Evolutionary conservation across 2,888 invertebrate genomes (phyloP).

Genomic region (Liopterus haemorrhoidalis): DNA sequence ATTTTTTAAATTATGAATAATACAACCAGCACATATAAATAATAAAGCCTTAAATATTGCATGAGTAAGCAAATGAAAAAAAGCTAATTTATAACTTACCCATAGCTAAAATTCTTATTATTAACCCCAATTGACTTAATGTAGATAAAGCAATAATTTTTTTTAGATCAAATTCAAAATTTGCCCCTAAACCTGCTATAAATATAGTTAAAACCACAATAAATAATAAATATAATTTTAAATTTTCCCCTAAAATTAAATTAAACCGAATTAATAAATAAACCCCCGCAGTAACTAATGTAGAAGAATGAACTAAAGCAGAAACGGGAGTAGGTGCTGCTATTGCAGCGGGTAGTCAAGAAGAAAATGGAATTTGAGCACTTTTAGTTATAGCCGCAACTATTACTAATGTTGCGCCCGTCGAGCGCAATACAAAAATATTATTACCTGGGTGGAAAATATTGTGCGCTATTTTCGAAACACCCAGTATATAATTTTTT

Average conservation of each 20-base stretch:
- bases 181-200: too few species aligned
- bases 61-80: slow-evolving; percentile 66
- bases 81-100: slow-evolving; percentile 51
- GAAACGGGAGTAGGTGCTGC: slow-evolving; percentile 70
- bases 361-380: slow-evolving; percentile 75
- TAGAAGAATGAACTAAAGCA: slow-evolving; percentile 47
- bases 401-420: slow-evolving; percentile 46
- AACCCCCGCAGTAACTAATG: slow-evolving; percentile 22
- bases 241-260: slow-evolving; percentile 45
- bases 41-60: slow-evolving; percentile 66
- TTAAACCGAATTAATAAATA: slow-evolving; percentile 69
- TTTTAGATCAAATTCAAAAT: too few species aligned
- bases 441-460: too few species aligned
- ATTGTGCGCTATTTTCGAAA: too few species aligned
- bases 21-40: slow-evolving; percentile 64
- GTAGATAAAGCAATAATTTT: too few species aligned
- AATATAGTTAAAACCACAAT: too few species aligned
- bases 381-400: slow-evolving; percentile 67
- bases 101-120: slow-evolving; percentile 48
- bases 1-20: slow-evolving; percentile 61
- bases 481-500: too few species aligned
- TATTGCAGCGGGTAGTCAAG: slow-evolving; percentile 69
- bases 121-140: too few species aligned
- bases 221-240: too few species aligned
- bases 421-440: too few species aligned